A percentile compares a stretch with the other conserved stretches of the same genome.
Evolutionary conservation across 2,888 invertebrate species (phyloP).

Genomic region (Lasioglossum figueresi): DNA sequence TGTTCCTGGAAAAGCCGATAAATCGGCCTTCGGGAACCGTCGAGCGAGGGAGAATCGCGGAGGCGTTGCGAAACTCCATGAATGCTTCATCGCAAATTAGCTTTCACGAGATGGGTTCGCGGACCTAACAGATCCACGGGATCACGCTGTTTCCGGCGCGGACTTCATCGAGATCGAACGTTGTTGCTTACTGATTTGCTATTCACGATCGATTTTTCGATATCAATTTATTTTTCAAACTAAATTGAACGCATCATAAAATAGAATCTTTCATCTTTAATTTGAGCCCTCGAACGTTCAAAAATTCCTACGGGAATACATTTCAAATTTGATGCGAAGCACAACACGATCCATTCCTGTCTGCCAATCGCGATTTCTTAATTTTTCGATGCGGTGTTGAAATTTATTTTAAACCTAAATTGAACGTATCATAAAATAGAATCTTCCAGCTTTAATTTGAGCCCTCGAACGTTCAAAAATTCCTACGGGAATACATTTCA

Average conservation of each 20-base stretch:
- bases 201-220: background rate
- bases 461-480: background rate
- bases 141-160: background rate
- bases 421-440: background rate
- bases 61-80: conserved; percentile 17
- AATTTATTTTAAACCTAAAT: background rate
- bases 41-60: conserved; percentile 6
- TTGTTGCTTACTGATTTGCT: background rate
- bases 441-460: background rate
- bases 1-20: conserved; percentile 25
- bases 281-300: background rate
- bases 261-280: background rate
- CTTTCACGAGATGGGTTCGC: conserved; percentile 1
- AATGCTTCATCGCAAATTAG: conserved; percentile 48
- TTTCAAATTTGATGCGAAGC: background rate
- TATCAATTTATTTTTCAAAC: background rate
- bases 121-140: background rate
- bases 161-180: background rate
- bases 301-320: background rate
- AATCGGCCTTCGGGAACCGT: conserved; percentile 23
- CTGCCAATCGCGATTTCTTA: no score
- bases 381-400: background rate
- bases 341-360: no score
- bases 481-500: background rate
- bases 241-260: background rate